phyloP scores from a whole-genome alignment of 2,113 vertebrate species.

The Ia io region DNA sequence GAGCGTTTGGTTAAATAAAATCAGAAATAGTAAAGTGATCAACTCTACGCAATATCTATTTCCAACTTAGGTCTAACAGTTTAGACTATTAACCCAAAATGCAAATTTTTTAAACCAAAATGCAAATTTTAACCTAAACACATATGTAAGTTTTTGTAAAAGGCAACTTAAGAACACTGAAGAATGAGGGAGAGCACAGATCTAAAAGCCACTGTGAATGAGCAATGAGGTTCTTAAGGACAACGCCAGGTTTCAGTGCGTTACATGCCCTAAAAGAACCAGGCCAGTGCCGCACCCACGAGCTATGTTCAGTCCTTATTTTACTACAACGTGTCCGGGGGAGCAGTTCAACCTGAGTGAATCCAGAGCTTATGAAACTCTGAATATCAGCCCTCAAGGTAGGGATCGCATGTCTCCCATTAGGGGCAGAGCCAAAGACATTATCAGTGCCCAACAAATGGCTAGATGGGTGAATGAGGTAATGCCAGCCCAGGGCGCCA shows the following conservation, averaged over 20 bases:
- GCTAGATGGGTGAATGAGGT: not conserved
- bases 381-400: conserved; percentile 42
- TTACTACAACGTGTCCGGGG: not conserved
- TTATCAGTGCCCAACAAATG: not conserved
- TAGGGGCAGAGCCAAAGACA: conserved; percentile 36
- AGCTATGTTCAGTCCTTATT: not conserved
- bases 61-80: not conserved
- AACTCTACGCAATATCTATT: not conserved
- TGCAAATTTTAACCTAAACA: not conserved
- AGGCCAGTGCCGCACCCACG: not conserved
- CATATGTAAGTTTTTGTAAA: not conserved
- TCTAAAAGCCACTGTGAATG: not conserved
- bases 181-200: not conserved
- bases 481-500: not conserved
- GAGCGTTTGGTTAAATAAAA: not conserved
- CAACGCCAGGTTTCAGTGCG: not conserved
- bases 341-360: conserved; percentile 18
- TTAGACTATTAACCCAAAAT: not conserved
- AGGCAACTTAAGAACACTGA: not conserved
- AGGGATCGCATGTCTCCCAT: conserved; percentile 24
- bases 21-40: conserved; percentile 11
- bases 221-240: not conserved
- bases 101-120: not conserved
- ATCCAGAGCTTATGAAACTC: conserved; percentile 41
- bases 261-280: not conserved